Evolutionary conservation across 1,140 invertebrate genomes (phyloP).

Genomic region (Limonius californicus): DNA sequence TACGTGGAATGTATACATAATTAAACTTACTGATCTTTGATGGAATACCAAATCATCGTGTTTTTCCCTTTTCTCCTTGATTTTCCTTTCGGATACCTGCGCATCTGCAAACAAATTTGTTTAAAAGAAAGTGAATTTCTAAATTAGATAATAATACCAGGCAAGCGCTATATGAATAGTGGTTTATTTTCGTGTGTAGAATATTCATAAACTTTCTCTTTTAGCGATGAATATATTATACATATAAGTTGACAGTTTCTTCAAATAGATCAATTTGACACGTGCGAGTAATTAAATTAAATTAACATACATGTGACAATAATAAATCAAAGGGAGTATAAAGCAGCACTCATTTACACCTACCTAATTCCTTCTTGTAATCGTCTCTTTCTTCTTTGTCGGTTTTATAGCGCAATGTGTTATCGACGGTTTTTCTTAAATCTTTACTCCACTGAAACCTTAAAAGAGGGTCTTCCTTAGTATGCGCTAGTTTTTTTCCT

Average conservation of each 20-base stretch:
- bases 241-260: background rate
- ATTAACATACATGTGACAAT: no score
- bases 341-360: constrained; percentile 27
- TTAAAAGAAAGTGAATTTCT: background rate
- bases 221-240: constrained; percentile 2
- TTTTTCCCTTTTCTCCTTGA: constrained; percentile 29
- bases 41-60: constrained; percentile 1
- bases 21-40: constrained; percentile 6
- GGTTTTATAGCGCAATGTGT: constrained; percentile 52
- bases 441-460: constrained; percentile 49
- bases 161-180: background rate
- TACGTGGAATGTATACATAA: background rate
- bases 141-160: background rate
- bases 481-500: constrained; percentile 47
- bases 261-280: background rate
- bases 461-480: constrained; percentile 52
- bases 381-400: constrained; percentile 48
- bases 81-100: constrained; percentile 39
- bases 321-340: no score
- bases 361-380: constrained; percentile 54
- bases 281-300: background rate
- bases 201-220: background rate
- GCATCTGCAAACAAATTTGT: constrained; percentile 33
- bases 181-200: background rate
- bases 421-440: constrained; percentile 50